phyloP scores from a whole-genome alignment of 2,888 invertebrate genomes.

The Pterobdella sp. region DNA sequence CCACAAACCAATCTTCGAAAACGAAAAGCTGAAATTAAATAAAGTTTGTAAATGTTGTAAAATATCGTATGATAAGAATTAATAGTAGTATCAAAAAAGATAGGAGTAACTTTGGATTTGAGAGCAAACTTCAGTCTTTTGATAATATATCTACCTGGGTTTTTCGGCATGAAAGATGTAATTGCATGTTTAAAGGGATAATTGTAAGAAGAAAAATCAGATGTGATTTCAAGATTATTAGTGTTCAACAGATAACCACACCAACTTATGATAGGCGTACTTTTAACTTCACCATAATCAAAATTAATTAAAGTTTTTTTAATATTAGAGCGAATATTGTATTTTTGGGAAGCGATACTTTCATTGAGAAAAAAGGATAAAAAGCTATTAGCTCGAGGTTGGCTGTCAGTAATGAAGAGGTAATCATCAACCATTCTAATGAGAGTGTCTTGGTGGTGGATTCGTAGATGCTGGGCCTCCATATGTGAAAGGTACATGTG shows the following conservation, averaged over 20 bases:
- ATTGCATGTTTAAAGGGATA: not conserved
- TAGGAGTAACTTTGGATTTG: not conserved
- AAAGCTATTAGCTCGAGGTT: not conserved
- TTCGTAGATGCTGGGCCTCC: not conserved
- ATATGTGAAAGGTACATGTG: not conserved
- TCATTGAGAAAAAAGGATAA: not conserved
- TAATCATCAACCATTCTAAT: not conserved
- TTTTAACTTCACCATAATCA: not conserved
- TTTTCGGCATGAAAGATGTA: not conserved
- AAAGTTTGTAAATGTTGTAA: constrained; percentile 4
- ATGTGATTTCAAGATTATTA: not conserved
- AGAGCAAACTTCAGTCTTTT: not conserved
- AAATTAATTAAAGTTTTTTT: not conserved
- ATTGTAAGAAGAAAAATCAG: not conserved
- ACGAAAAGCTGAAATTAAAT: not conserved
- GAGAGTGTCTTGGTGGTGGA: not conserved
- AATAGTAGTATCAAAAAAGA: not conserved
- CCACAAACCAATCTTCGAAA: not conserved
- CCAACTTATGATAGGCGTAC: not conserved
- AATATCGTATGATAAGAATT: not conserved
- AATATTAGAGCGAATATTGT: not conserved
- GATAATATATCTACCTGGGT: not conserved
- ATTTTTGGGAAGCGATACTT: not conserved
- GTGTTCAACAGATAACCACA: constrained; percentile 3
- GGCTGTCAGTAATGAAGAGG: not conserved